Percentiles rank a stretch among this genome's conserved stretches.
These are phyloP conservation scores for Jacana jacana DNA, from an alignment of 2,113 vertebrate genomes.

Conservation along the genomic window DNA sequence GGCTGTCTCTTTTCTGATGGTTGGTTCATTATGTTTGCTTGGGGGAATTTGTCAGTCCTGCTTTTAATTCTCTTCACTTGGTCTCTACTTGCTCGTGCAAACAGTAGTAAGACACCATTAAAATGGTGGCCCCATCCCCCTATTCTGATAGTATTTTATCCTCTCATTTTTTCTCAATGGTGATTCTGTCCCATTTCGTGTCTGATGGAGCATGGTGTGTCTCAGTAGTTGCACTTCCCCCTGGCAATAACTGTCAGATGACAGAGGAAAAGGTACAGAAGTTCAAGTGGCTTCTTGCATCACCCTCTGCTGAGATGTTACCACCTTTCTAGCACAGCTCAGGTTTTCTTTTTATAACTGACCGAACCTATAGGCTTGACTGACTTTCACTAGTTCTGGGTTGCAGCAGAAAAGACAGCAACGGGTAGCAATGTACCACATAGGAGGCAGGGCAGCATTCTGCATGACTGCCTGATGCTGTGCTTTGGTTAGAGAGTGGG, in stretches of 20 bases:
- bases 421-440: fast-evolving
- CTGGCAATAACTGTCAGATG: conserved; percentile 9
- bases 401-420: not conserved
- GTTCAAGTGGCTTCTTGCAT: conserved; percentile 30
- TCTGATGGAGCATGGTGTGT: conserved; percentile 1
- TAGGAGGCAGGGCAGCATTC: not conserved
- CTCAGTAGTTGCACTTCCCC: not conserved
- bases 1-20: not conserved
- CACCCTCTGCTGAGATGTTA: conserved; percentile 5
- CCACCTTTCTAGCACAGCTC: not conserved
- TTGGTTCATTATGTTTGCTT: not conserved
- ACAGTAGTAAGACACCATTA: not conserved
- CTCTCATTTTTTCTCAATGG: not conserved
- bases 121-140: not conserved
- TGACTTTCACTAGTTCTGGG: not conserved
- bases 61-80: not conserved
- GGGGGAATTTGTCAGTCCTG: not conserved
- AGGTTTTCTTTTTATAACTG: not conserved
- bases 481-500: not conserved
- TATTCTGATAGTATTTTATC: not conserved
- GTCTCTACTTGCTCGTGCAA: not conserved
- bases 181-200: not conserved
- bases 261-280: not conserved
- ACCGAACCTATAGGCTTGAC: not conserved
- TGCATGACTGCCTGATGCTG: not conserved